Evolutionary conservation across 2,113 vertebrate species (phyloP), one percentile per base, ranked within the genome.

Genomic region (Protobothrops mucrosquamatus): DNA sequence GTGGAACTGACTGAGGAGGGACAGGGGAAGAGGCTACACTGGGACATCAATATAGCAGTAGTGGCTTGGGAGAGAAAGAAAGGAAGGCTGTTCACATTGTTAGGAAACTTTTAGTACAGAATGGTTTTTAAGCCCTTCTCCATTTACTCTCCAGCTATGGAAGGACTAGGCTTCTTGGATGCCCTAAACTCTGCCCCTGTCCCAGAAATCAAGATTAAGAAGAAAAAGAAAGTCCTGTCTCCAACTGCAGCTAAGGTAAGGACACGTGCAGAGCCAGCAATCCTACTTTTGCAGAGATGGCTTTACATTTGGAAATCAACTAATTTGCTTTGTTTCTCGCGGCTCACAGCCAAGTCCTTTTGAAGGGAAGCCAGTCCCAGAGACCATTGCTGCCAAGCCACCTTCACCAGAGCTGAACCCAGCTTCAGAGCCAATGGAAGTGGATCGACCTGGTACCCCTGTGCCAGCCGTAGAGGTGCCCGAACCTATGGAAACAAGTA

Each of bases 141-240:
- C 2, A 54, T 90, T 48, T 54, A n/a, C 6, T 89, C 59, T 92
- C 2, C 95, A 99, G 99, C 99, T 0, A 99, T 99, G 98, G 99
- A 99, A 94, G 98, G 98, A 15, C 98, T 98, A 1, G 99, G 98
- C 18, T 99, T 99, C 96, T 96, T 99, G 46, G 99, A 99, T 20
- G 99, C 99, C 3, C 98, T 99, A 85, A 99, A 99, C 95, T 99
- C 99, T 0, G 99, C 99, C 5, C 99, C 99, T 2, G 97, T 99
- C 34, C 98, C 99, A 0, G 99, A 99, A 39, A 98, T 99, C 95
- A 99, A 99, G 95, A 99, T 99, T 95, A 99, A 99, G 94, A 99
- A 99, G 97, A 99, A 99, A 96, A 99, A 99, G 92, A 99, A 99
- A 88, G 98, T 97, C 0, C 95, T 98, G 23, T 99, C 99, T 7